A percentile compares a stretch with the other conserved stretches of the same genome.
phyloP scores from a whole-genome alignment of 2,888 invertebrate species.

The Deroplatys truncata region DNA sequence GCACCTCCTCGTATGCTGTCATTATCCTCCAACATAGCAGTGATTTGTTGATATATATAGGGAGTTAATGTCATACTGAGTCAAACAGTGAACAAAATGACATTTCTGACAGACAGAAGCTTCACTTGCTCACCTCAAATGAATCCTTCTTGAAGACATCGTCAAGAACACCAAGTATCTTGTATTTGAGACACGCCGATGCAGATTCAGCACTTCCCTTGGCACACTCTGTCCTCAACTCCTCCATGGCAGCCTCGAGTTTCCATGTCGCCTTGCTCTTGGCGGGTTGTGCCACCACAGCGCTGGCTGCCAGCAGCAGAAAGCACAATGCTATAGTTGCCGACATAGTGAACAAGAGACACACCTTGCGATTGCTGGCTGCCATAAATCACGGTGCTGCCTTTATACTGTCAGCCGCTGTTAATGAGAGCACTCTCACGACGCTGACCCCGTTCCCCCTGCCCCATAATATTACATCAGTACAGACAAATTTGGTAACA shows the following conservation, averaged over 20 bases:
- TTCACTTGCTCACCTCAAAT: slow-evolving; percentile 58
- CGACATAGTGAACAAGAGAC: not conserved
- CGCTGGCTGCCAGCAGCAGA: not conserved
- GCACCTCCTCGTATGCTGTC: too few relatives aligned
- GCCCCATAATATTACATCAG: too few relatives aligned
- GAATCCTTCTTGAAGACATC: slow-evolving; percentile 74
- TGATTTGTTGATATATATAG: too few relatives aligned
- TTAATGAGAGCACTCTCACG: not conserved
- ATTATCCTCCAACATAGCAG: too few relatives aligned
- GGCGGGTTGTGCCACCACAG: not conserved
- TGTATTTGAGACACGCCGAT: slow-evolving; percentile 78
- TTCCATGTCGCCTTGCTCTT: slow-evolving; percentile 1
- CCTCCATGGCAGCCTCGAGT: slow-evolving; percentile 68
- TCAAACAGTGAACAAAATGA: too few relatives aligned
- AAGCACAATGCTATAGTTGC: not conserved
- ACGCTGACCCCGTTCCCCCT: not conserved
- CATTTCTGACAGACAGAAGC: too few relatives aligned
- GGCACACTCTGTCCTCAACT: slow-evolving; percentile 55
- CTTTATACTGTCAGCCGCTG: not conserved
- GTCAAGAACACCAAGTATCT: slow-evolving; percentile 65
- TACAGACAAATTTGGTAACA: too few relatives aligned
- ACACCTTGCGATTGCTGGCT: not conserved
- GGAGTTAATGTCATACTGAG: too few relatives aligned
- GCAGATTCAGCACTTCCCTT: slow-evolving; percentile 59
- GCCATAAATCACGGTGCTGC: not conserved